Conservation (phyloP, 92 coral and sea anemone genomes). For the Paragorgia papillata region DNA sequence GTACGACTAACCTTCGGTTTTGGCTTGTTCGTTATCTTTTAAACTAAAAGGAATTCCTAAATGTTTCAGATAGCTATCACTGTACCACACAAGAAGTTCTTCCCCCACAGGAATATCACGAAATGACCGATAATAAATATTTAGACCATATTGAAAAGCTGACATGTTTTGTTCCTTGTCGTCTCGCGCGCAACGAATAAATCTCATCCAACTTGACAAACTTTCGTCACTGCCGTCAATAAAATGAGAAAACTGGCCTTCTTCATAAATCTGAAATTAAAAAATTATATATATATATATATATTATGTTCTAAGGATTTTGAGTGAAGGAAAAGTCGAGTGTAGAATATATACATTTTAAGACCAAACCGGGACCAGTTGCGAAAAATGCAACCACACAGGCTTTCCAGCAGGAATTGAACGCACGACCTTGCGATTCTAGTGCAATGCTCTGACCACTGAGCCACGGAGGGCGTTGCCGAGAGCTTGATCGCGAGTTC, state of each 20-base stretch:
- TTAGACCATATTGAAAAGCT: conserved; percentile 73
- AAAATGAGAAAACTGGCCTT: conserved; percentile 54
- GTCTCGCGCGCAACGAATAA: conserved; percentile 76
- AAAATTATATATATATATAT: background rate
- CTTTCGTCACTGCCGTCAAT: conserved; percentile 75
- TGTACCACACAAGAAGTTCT: conserved; percentile 85
- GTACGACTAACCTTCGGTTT: conserved; percentile 25
- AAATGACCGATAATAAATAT: conserved; percentile 66
- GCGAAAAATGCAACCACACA: no score
- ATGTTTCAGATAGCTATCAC: conserved; percentile 70
- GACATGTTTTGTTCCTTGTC: conserved; percentile 71
- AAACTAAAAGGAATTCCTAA: conserved; percentile 64
- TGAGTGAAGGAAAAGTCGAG: no score
- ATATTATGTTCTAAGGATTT: no score
- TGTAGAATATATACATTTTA: no score
- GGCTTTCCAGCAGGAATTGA: no score
- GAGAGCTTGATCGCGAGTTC: no score
- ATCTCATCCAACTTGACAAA: conserved; percentile 79
- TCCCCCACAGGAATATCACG: conserved; percentile 64
- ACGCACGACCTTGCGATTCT: no score
- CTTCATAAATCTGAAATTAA: conserved; percentile 55
- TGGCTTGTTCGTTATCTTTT: conserved; percentile 40
- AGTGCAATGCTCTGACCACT: no score
- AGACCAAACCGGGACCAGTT: no score
- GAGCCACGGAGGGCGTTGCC: no score